Percentiles rank a stretch among this genome's conserved stretches.
These are phyloP conservation scores for Cyanoramphus novaezelandiae DNA, from an alignment of 2,113 vertebrate genomes.

Conservation along the genomic window DNA sequence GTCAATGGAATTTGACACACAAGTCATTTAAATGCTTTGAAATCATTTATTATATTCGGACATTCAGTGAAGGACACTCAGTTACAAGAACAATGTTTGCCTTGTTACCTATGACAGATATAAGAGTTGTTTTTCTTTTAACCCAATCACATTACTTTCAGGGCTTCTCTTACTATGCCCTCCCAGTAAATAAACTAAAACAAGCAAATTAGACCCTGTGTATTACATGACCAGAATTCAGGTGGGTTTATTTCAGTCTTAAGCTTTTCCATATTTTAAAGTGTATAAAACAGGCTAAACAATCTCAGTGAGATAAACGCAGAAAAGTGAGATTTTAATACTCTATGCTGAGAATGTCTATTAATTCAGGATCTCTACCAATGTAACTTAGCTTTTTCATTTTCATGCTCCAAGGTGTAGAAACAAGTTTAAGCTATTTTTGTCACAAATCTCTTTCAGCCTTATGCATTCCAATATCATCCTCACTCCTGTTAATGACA, in stretches of 20 bases:
- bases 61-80: neutral
- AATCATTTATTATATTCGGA: neutral
- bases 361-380: neutral
- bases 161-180: neutral
- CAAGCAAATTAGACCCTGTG: neutral
- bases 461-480: neutral
- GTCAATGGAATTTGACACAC: neutral
- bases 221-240: neutral
- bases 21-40: neutral
- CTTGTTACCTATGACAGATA: neutral
- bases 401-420: neutral
- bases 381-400: neutral
- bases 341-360: neutral
- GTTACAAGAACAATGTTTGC: neutral
- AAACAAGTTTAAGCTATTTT: neutral
- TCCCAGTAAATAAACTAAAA: neutral
- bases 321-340: neutral
- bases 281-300: neutral
- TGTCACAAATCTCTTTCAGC: neutral
- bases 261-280: neutral
- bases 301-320: neutral
- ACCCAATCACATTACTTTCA: accelerated
- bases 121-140: neutral
- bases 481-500: neutral
- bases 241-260: neutral